phyloP scores from a whole-genome alignment of 2,113 vertebrate genomes.

The Sinocyclocheilus anophthalmus region DNA sequence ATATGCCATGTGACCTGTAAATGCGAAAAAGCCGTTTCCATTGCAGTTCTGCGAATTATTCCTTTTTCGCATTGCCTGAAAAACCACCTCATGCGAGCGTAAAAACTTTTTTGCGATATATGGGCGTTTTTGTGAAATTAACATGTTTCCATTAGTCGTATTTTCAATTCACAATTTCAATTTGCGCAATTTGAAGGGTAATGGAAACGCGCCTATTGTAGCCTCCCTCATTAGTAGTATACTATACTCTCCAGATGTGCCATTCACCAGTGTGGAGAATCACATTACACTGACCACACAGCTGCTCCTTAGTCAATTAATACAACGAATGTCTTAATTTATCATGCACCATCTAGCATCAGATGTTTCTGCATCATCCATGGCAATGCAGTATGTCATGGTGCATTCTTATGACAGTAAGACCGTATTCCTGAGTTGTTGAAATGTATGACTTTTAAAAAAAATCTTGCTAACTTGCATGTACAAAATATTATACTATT shows the following conservation, averaged over 20 bases:
- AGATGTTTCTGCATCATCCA: background rate
- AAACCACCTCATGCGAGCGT: no score
- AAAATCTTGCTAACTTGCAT: no score
- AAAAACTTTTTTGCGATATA: no score
- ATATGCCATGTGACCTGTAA: no score
- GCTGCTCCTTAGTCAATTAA: background rate
- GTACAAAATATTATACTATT: background rate
- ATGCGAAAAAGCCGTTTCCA: no score
- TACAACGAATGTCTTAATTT: background rate
- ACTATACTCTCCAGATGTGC: conserved; percentile 8
- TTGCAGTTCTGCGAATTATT: no score
- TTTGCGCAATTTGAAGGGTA: no score
- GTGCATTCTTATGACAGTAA: background rate
- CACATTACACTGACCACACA: conserved; percentile 33
- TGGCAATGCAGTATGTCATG: background rate
- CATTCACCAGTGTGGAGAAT: conserved; percentile 4
- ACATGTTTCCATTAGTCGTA: no score
- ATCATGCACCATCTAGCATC: background rate
- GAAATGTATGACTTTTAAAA: background rate
- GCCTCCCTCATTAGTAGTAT: conserved; percentile 45
- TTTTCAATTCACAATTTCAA: no score
- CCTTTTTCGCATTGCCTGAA: no score
- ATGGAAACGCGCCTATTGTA: no score
- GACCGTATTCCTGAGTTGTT: background rate
- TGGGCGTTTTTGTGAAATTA: no score